A percentile compares a stretch with the other conserved stretches of the same genome.
Evolutionary conservation across 2,797 vertebrate species (phyloP).

Genomic region (Sebastolobus alascanus): DNA sequence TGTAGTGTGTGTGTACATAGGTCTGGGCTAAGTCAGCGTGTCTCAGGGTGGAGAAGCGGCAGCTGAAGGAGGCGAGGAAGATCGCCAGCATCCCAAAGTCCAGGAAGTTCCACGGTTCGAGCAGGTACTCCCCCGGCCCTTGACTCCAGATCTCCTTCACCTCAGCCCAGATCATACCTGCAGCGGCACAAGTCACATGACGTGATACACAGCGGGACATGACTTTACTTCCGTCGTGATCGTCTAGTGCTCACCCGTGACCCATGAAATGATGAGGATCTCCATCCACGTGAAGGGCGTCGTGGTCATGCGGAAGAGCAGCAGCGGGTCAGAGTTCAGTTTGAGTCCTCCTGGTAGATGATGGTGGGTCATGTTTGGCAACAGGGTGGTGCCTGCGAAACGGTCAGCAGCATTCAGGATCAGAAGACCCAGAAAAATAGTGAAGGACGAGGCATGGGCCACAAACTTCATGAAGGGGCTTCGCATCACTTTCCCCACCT

Average conservation of each 20-base stretch:
- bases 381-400: constrained; percentile 92
- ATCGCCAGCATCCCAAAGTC: constrained; percentile 99
- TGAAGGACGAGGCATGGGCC: constrained; percentile 97
- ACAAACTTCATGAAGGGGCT: constrained; percentile 99
- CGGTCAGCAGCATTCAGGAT: constrained; percentile 98
- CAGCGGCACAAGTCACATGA: constrained; percentile 4
- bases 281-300: constrained; percentile 99
- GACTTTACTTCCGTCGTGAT: neutral
- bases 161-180: constrained; percentile 99
- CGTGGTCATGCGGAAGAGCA: constrained; percentile 96
- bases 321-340: constrained; percentile 78
- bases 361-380: constrained; percentile 93
- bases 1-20: constrained; percentile 89
- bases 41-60: constrained; percentile 94
- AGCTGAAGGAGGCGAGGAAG: constrained; percentile 96
- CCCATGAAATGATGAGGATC: constrained; percentile 97
- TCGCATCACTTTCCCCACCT: constrained; percentile 96
- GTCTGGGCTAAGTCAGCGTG: constrained; percentile 92
- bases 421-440: constrained; percentile 95
- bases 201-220: neutral
- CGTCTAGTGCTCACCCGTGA: constrained; percentile 88
- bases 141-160: constrained; percentile 99
- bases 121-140: constrained; percentile 95
- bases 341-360: constrained; percentile 48
- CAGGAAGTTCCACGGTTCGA: constrained; percentile 98